Conservation (phyloP, 2,888 invertebrate genomes). For the Prosopocoilus inquinatus region DNA sequence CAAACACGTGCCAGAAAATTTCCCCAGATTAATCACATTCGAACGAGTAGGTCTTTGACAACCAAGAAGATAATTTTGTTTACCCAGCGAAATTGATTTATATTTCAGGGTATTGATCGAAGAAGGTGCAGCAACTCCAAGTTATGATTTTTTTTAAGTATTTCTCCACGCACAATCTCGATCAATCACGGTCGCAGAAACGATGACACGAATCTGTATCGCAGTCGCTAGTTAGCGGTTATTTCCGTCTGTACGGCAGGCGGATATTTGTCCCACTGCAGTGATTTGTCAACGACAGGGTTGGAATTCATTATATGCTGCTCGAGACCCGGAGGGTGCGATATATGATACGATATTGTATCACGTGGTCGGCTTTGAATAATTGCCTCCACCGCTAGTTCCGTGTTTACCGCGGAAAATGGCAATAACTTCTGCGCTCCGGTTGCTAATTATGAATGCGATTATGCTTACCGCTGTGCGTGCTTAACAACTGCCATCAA, state of each 20-base stretch:
- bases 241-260: constrained; percentile 29
- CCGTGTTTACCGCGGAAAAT: no score
- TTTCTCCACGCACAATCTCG: constrained; percentile 27
- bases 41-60: no score
- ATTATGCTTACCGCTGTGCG: no score
- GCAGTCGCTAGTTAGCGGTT: constrained; percentile 32
- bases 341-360: constrained; percentile 38
- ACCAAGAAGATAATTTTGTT: no score
- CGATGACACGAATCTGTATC: constrained; percentile 37
- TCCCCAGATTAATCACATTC: no score
- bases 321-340: constrained; percentile 29
- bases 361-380: constrained; percentile 36
- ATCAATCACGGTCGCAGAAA: constrained; percentile 37
- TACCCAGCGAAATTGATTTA: no score
- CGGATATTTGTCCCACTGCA: constrained; percentile 42
- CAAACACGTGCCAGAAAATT: no score
- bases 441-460: no score
- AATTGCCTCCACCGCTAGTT: constrained; percentile 27
- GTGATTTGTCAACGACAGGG: constrained; percentile 49
- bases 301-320: constrained; percentile 43
- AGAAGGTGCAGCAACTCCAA: constrained; percentile 10
- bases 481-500: no score
- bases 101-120: no score
- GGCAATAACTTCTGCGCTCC: no score
- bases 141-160: constrained; percentile 19